Percentiles rank a stretch among this genome's conserved stretches.
These are phyloP conservation scores for Stomorhina lunata DNA, from an alignment of 2,888 invertebrate species.

Conservation along the genomic window DNA sequence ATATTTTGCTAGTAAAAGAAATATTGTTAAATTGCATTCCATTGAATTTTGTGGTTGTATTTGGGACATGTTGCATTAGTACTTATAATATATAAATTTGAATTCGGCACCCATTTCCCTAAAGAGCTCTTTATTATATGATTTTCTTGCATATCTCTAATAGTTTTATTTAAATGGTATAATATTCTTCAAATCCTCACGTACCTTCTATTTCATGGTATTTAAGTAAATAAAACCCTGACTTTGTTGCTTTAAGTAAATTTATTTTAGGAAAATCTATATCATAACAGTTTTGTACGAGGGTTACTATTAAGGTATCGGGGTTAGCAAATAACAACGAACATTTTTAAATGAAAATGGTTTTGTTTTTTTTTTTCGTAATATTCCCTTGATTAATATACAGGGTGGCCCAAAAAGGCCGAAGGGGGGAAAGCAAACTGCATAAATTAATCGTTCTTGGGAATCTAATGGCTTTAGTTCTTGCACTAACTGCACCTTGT, in stretches of 20 bases:
- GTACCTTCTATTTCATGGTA: conserved; percentile 8
- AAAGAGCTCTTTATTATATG: background rate
- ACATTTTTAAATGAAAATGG: no score
- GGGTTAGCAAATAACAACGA: no score
- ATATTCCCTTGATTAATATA: no score
- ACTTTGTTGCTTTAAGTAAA: conserved; percentile 32
- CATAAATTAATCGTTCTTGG: no score
- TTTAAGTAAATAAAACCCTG: conserved; percentile 24
- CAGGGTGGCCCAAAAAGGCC: no score
- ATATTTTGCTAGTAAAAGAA: conserved; percentile 27
- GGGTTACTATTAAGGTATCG: no score
- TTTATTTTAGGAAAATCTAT: conserved; percentile 26
- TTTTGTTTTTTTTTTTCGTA: no score
- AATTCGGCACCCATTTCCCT: background rate
- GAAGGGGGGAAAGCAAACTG: no score
- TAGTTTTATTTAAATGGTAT: background rate
- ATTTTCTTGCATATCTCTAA: background rate
- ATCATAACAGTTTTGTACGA: background rate
- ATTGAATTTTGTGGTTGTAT: conserved; percentile 1
- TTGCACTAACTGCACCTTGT: no score
- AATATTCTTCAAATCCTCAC: background rate
- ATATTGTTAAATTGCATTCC: conserved; percentile 31
- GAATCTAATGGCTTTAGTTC: no score
- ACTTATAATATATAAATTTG: background rate
- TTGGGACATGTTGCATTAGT: background rate